Percentiles rank a stretch among this genome's conserved stretches.
These are phyloP conservation scores for Eustalomyia histrio DNA, from an alignment of 2,888 invertebrate genomes.

Conservation along the genomic window DNA sequence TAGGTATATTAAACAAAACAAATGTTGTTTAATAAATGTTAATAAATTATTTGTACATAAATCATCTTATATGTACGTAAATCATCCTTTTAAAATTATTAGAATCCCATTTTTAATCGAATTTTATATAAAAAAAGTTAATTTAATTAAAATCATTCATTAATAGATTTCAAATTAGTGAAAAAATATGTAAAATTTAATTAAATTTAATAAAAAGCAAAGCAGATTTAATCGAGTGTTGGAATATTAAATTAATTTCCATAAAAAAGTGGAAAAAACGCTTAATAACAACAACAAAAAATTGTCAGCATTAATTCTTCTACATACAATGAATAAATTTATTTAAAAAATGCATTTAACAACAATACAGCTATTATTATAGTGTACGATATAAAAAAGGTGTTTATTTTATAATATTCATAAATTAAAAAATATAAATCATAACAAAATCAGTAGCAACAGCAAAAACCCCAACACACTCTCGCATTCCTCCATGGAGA, in stretches of 20 bases:
- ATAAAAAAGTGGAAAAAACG: neutral
- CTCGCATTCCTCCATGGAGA: slow-evolving; percentile 34
- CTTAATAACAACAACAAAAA: neutral
- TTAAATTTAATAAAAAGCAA: slow-evolving; percentile 34
- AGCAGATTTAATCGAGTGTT: slow-evolving; percentile 5
- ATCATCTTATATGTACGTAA: no score
- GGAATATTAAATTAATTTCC: slow-evolving; percentile 12
- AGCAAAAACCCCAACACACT: slow-evolving; percentile 26
- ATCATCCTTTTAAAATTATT: no score
- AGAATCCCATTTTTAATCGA: no score
- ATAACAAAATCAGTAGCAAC: slow-evolving; percentile 48
- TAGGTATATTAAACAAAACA: no score
- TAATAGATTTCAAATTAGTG: no score
- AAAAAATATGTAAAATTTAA: slow-evolving; percentile 30
- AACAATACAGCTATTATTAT: no score
- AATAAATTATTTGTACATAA: no score
- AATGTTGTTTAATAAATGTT: no score
- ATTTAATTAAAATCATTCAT: no score
- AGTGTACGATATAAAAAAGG: slow-evolving; percentile 3
- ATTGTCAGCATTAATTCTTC: slow-evolving; percentile 20
- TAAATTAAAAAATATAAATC: slow-evolving; percentile 52
- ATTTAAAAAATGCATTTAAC: slow-evolving; percentile 27
- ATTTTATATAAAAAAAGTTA: no score
- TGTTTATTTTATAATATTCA: slow-evolving; percentile 44
- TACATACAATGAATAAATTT: slow-evolving; percentile 36